These are phyloP conservation scores for Dreissena polymorpha DNA, from an alignment of 1,140 invertebrate species.

Conservation along the genomic window DNA sequence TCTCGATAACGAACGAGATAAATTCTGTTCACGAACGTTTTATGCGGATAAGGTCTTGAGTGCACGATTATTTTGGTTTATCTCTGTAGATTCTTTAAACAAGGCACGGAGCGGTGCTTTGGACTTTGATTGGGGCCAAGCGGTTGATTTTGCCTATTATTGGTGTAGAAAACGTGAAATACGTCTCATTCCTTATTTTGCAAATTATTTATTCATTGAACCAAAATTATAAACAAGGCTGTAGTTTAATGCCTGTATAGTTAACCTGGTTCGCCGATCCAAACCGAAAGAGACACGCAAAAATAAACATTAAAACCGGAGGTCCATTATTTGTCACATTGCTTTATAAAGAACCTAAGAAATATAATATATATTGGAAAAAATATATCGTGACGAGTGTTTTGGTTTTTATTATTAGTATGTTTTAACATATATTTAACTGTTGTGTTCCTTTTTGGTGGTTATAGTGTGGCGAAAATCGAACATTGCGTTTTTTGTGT, in stretches of 20 bases:
- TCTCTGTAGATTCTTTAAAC: constrained; percentile 97
- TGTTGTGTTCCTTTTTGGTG: constrained; percentile 93
- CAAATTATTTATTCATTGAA: no score
- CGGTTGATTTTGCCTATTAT: constrained; percentile 99
- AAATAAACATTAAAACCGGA: constrained; percentile 91
- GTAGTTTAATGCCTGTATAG: constrained; percentile 77
- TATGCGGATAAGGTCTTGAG: constrained; percentile 92
- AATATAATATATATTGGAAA: constrained; percentile 85
- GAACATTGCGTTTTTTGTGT: no score
- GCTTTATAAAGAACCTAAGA: constrained; percentile 94
- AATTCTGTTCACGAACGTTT: constrained; percentile 93
- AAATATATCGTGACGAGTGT: constrained; percentile 81
- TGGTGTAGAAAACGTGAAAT: constrained; percentile 93
- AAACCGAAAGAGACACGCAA: constrained; percentile 80
- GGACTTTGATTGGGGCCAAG: constrained; percentile 99
- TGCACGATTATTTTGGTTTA: constrained; percentile 95
- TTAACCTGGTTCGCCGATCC: constrained; percentile 68
- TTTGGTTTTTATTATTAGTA: constrained; percentile 96
- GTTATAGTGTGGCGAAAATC: constrained; percentile 90
- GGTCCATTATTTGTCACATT: constrained; percentile 97
- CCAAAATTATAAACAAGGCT: constrained; percentile 82
- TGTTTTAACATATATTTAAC: constrained; percentile 91
- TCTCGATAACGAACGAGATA: constrained; percentile 84
- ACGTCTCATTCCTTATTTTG: constrained; percentile 98
- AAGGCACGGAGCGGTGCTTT: constrained; percentile 98